Conservation (phyloP, 2,888 invertebrate species). For the Ennomos fuscantarius region DNA sequence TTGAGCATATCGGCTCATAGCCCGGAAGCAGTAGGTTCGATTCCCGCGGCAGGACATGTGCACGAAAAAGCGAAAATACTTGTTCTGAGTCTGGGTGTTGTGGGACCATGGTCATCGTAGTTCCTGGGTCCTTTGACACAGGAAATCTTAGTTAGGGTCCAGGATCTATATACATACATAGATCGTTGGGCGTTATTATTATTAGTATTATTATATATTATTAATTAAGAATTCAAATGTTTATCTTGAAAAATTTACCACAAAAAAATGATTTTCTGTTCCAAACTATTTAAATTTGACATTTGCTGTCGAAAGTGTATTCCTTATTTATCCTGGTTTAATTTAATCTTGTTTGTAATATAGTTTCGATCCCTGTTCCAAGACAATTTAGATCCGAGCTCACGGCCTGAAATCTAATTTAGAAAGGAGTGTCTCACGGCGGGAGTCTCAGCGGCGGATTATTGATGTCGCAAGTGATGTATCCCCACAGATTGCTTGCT, state of each 20-base stretch:
- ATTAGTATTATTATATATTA: too few species aligned
- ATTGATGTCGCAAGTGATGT: slow-evolving; percentile 39
- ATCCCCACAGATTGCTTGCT: slow-evolving; percentile 36
- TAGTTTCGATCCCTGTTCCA: slow-evolving; percentile 26
- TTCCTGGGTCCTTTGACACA: too few species aligned
- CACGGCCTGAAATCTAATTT: slow-evolving; percentile 36
- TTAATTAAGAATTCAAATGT: too few species aligned
- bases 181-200: too few species aligned
- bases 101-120: too few species aligned
- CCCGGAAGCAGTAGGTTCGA: too few species aligned
- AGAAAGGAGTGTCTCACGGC: slow-evolving; percentile 30
- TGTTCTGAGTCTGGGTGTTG: too few species aligned
- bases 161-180: too few species aligned
- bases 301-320: background rate
- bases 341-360: slow-evolving; percentile 27
- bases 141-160: too few species aligned
- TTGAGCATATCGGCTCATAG: too few species aligned
- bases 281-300: background rate
- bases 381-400: slow-evolving; percentile 28
- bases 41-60: too few species aligned
- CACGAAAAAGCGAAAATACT: too few species aligned
- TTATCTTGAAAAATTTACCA: background rate
- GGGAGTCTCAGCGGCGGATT: slow-evolving; percentile 25
- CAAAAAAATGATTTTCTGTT: background rate
- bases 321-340: slow-evolving; percentile 9